phyloP scores from a whole-genome alignment of 1,140 invertebrate species.

The Yoshiicerus persimilis region DNA sequence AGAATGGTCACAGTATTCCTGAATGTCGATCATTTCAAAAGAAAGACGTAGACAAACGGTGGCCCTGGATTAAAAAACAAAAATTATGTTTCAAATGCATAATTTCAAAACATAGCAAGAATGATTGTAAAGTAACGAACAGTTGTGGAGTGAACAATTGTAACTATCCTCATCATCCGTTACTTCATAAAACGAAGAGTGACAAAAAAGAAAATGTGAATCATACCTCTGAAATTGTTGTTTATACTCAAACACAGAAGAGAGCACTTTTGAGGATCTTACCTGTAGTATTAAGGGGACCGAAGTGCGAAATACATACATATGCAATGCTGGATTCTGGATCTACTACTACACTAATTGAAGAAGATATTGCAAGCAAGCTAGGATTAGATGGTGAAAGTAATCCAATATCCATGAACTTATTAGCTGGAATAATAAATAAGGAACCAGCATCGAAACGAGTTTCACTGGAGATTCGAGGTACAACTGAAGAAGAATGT shows the following conservation, averaged over 20 bases:
- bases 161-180: neutral
- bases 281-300: neutral
- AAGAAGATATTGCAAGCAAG: neutral
- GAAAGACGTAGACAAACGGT: neutral
- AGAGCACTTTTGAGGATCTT: neutral
- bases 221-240: neutral
- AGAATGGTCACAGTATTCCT: neutral
- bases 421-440: neutral
- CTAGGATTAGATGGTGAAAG: neutral
- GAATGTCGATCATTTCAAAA: neutral
- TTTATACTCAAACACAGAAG: neutral
- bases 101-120: neutral
- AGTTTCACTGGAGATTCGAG: neutral
- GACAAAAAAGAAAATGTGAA: neutral
- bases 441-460: neutral
- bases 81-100: neutral
- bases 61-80: neutral
- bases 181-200: neutral
- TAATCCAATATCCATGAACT: neutral
- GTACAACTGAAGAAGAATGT: neutral
- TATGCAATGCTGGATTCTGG: neutral
- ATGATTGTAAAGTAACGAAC: neutral
- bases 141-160: neutral
- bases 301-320: neutral
- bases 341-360: neutral